These are phyloP conservation scores for Noctua comes DNA, from an alignment of 2,888 invertebrate genomes.

Conservation along the genomic window DNA sequence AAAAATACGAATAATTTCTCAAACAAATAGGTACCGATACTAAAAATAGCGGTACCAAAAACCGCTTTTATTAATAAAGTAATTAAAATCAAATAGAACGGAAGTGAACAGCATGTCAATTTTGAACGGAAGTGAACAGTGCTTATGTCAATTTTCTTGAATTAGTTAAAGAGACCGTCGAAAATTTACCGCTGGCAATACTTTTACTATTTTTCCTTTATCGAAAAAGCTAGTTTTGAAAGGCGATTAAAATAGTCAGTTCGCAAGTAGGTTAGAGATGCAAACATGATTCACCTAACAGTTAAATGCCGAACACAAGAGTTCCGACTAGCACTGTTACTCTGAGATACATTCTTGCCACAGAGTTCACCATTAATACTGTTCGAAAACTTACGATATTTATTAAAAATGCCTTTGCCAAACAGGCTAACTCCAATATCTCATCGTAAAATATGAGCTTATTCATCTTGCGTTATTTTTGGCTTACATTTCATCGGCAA, in stretches of 20 bases:
- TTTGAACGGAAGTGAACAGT: constrained; percentile 15
- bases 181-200: not conserved
- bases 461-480: constrained; percentile 7
- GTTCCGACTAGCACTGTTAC: constrained; percentile 55
- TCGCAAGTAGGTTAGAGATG: constrained; percentile 54
- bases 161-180: not conserved
- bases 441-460: not conserved
- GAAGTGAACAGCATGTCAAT: not conserved
- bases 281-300: constrained; percentile 62
- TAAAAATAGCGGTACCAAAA: not conserved
- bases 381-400: not conserved
- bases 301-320: constrained; percentile 58
- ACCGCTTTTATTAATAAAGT: not conserved
- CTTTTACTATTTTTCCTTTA: not conserved
- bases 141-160: not conserved
- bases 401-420: not conserved
- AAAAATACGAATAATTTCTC: no score
- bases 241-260: constrained; percentile 23
- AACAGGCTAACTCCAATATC: not conserved
- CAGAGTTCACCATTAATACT: constrained; percentile 17
- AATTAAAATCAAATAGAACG: constrained; percentile 8
- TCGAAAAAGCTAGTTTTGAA: constrained; percentile 17
- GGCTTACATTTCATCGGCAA: not conserved
- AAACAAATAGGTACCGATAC: not conserved
- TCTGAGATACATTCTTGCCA: constrained; percentile 32